Evolutionary conservation across 2,113 vertebrate species (phyloP), one percentile per base, ranked within the genome.

Genomic region (Grantiella picta): DNA sequence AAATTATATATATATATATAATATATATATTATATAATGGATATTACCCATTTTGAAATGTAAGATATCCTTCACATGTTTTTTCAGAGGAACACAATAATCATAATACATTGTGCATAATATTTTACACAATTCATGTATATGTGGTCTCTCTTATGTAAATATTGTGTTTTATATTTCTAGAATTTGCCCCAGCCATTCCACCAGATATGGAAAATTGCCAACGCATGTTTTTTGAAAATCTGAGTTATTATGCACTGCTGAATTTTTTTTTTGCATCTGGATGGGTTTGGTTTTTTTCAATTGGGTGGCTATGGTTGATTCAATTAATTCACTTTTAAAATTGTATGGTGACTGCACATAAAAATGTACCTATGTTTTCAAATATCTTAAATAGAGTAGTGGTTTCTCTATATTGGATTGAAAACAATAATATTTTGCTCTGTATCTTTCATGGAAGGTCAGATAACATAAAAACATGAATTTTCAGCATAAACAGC

Each of bases 271-370:
- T 60, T 25, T 31, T 57, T 42, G 2, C 12, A 4, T 36, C 16
- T 73, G 18, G 31, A 1, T 42, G 4, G 0, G 14, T 76, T 63
- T n/a, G 3, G 0, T 0, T 73, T 82, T 57, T 54, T 36, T 45
- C 3, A 28, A 45, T 85, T 79, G 5, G 2, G 1, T 35, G 11
- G 4, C 19, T 79, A 15, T 27, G 8, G 52, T 82, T 56, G 3
- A 59, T 66, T 70, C 5, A 35, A 52, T 9, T 66, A 56, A 19
- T 70, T 63, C 0, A 44, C 6, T 86, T 83, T 53, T 20, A 7
- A 65, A 89, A 65, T 69, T 82, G 1, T 31, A 15, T 50, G 22
- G 42, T 35, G 5, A 21, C 7, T 54, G 9, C 15, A 44, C 9
- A 36, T 44, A 57, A 50, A 61, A 82, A 79, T 10, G 29, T 27